These are phyloP conservation scores for Spondyliosoma cantharus DNA, from an alignment of 2,797 vertebrate genomes.

Conservation along the genomic window DNA sequence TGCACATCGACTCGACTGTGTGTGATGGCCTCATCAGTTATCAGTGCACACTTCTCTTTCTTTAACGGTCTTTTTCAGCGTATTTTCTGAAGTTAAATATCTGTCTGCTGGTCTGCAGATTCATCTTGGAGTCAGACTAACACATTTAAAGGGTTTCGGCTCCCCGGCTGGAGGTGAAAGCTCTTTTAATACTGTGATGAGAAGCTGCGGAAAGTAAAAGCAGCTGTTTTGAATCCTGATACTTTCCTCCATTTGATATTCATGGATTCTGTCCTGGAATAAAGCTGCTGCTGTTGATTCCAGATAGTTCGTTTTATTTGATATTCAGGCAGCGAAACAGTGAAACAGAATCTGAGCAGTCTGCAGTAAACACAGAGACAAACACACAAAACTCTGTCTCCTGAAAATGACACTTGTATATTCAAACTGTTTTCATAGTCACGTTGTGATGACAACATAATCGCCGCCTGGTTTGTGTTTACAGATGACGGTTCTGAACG, in stretches of 20 bases:
- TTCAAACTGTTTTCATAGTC: too few relatives aligned
- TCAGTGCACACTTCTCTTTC: too few relatives aligned
- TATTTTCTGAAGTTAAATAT: not conserved
- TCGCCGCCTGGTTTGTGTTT: too few relatives aligned
- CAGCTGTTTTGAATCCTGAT: slow-evolving; percentile 30
- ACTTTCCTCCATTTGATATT: slow-evolving; percentile 34
- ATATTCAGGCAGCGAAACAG: slow-evolving; percentile 19
- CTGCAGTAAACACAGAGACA: slow-evolving; percentile 10
- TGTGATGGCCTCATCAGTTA: too few relatives aligned
- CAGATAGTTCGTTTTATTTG: slow-evolving; percentile 40
- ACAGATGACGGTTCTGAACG: too few relatives aligned
- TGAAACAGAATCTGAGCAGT: slow-evolving; percentile 17
- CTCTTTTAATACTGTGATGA: not conserved
- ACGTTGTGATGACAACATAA: too few relatives aligned
- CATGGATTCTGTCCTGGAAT: slow-evolving; percentile 6
- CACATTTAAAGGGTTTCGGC: not conserved
- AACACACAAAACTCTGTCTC: not conserved
- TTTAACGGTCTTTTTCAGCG: not conserved
- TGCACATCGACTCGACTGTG: too few relatives aligned
- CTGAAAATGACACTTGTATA: too few relatives aligned
- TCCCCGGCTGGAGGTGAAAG: not conserved
- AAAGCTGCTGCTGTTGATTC: slow-evolving; percentile 29
- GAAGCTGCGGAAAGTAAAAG: slow-evolving; percentile 20
- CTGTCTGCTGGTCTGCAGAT: not conserved
- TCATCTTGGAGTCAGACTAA: not conserved